These are phyloP conservation scores for Strigamia crassipes DNA, from an alignment of 2,888 invertebrate genomes.

Conservation along the genomic window DNA sequence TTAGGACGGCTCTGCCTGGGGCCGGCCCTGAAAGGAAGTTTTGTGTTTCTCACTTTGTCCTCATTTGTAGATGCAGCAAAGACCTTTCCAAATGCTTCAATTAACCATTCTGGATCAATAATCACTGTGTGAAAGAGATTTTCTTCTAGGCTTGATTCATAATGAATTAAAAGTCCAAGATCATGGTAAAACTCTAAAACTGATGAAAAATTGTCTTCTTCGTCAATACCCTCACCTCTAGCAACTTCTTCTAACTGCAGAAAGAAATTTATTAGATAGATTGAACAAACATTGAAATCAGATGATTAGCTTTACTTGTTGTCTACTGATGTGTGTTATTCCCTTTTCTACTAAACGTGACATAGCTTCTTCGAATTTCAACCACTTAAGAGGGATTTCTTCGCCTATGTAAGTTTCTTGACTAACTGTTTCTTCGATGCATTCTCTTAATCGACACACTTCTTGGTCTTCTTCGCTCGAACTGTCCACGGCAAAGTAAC, in stretches of 20 bases:
- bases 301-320: not conserved
- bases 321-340: slow-evolving; percentile 9
- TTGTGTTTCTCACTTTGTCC: slow-evolving; percentile 4
- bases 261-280: not conserved
- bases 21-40: no score
- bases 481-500: slow-evolving; percentile 46
- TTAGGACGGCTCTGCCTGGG: no score
- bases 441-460: slow-evolving; percentile 24
- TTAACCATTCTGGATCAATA: slow-evolving; percentile 48
- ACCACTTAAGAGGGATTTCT: slow-evolving; percentile 47
- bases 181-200: slow-evolving; percentile 47
- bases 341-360: slow-evolving; percentile 42
- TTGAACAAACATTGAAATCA: not conserved
- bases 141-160: slow-evolving; percentile 36
- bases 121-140: slow-evolving; percentile 42
- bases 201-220: slow-evolving; percentile 27
- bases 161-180: slow-evolving; percentile 47
- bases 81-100: slow-evolving; percentile 45
- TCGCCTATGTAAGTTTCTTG: slow-evolving; percentile 48
- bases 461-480: slow-evolving; percentile 46
- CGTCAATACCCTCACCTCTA: slow-evolving; percentile 45
- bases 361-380: slow-evolving; percentile 47
- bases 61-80: not conserved
- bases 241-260: slow-evolving; percentile 47
- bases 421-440: slow-evolving; percentile 44